Evolutionary conservation across 2,888 invertebrate genomes (phyloP), one percentile per base, ranked within the genome.

Genomic region (Epinotia brunnichana): DNA sequence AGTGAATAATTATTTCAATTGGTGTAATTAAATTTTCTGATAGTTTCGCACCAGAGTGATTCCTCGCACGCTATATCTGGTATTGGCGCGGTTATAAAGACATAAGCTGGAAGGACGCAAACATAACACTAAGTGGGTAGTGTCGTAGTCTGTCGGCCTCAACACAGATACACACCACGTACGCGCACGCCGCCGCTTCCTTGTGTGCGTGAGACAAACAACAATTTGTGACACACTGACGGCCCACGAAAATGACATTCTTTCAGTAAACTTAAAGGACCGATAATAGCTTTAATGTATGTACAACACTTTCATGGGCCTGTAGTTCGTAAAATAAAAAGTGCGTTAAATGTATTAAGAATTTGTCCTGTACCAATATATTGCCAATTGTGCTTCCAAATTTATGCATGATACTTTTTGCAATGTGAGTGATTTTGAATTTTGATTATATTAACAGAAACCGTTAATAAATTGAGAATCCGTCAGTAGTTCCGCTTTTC

Each of bases 171-270:
- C 73, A 73, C 68, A 73, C 73, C 73, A 69, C 62, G 73, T 69
- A 73, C 51, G 41, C 73, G 68, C 57, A 69, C 68, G 62, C 62
- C 73, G 68, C 73, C 68, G 68, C 62, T 62, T 73, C 73, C 73
- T 73, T 62, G 73, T 68, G 73, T 73, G 73, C 73, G 73, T 73
- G 68, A 41, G 73, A 69, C 66, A 71, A 73, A 73, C 68, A 73
- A 73, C 15, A 73, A 68, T 24, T 57, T 44, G 51, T 72, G 68
- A 68, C 68, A 69, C 57, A 73, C 51, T 24, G 59, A 60, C 21
- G 21, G 54, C 4, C 21, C 21, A 62, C 17, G 53, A 71, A 59
- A 53, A 64, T 53, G 13, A 1, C 35, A 7, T 3, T 9, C 21
- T 56, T 24, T 24, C 24, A 24, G 24, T 44, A 4, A 15, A 44